phyloP scores from a whole-genome alignment of 53 echinoderm and acorn worm genomes.

The Luidia sarsii region DNA sequence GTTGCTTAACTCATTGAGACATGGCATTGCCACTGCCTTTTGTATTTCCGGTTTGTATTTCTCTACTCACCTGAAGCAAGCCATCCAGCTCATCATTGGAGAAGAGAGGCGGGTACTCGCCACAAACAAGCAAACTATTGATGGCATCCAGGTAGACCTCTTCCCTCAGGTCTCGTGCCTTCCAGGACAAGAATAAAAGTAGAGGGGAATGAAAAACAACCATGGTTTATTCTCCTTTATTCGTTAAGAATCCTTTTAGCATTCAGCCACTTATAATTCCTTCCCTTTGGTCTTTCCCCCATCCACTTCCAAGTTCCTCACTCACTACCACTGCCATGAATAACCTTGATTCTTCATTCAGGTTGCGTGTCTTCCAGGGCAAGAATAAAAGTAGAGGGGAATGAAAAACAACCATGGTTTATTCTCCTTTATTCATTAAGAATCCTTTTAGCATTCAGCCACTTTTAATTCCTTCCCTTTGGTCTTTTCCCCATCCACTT shows the following conservation, averaged over 20 bases:
- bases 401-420: neutral
- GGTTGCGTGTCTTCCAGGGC: no score
- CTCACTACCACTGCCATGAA: no score
- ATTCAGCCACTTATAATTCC: no score
- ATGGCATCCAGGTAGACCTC: slow-evolving; percentile 91
- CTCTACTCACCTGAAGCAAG: slow-evolving; percentile 79
- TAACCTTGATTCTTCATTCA: no score
- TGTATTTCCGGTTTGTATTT: no score
- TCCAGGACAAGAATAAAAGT: neutral
- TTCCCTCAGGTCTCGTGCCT: slow-evolving; percentile 86
- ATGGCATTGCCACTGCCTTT: no score
- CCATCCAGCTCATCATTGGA: slow-evolving; percentile 99
- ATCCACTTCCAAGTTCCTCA: neutral
- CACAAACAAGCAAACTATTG: slow-evolving; percentile 93
- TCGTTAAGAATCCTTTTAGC: no score
- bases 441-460: no score
- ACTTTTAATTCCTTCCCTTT: no score
- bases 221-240: neutral
- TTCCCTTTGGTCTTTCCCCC: neutral
- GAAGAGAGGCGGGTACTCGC: slow-evolving; percentile 98
- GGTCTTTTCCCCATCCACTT: neutral
- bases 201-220: neutral
- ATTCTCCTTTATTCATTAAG: no score
- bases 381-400: no score
- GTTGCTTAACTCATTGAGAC: no score